A percentile compares a stretch with the other conserved stretches of the same genome.
Evolutionary conservation across 1,140 invertebrate genomes (phyloP).

Genomic region (Philopotamus ludificatus): DNA sequence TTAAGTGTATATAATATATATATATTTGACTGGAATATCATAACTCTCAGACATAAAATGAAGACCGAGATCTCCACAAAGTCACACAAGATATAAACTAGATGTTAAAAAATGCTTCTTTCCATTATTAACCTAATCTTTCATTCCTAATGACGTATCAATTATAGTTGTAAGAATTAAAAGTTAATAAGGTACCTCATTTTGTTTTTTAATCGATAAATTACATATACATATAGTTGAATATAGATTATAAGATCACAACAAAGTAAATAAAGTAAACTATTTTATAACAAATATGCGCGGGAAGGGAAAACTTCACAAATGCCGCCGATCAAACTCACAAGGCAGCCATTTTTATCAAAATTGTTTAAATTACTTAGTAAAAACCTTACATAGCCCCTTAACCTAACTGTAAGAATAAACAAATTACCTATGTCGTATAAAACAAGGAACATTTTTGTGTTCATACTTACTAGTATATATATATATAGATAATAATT

Average conservation of each 20-base stretch:
- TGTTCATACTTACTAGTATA: constrained; percentile 34
- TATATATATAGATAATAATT: too few species aligned
- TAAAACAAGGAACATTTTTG: constrained; percentile 37
- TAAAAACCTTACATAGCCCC: constrained; percentile 39
- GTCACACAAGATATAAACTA: constrained; percentile 30
- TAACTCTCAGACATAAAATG: constrained; percentile 30
- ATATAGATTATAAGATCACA: constrained; percentile 41
- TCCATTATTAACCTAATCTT: constrained; percentile 36
- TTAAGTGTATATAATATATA: constrained; percentile 36
- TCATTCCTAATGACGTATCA: constrained; percentile 36
- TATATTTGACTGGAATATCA: constrained; percentile 37
- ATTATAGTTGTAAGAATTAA: constrained; percentile 38
- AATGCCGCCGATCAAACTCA: constrained; percentile 20
- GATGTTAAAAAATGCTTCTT: constrained; percentile 33
- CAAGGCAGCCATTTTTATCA: constrained; percentile 38
- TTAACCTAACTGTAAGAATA: constrained; percentile 41
- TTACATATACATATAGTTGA: constrained; percentile 35
- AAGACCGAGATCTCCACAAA: constrained; percentile 27
- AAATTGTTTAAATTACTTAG: constrained; percentile 37
- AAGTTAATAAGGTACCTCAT: constrained; percentile 41
- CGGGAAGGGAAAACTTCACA: constrained; percentile 10
- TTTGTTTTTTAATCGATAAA: constrained; percentile 36
- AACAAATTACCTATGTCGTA: constrained; percentile 36
- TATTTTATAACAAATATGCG: constrained; percentile 37
- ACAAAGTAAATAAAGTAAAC: constrained; percentile 43